Evolutionary conservation across 2,797 vertebrate species (phyloP), one percentile per base, ranked within the genome.

Genomic region (Pipistrellus pipistrellus): DNA sequence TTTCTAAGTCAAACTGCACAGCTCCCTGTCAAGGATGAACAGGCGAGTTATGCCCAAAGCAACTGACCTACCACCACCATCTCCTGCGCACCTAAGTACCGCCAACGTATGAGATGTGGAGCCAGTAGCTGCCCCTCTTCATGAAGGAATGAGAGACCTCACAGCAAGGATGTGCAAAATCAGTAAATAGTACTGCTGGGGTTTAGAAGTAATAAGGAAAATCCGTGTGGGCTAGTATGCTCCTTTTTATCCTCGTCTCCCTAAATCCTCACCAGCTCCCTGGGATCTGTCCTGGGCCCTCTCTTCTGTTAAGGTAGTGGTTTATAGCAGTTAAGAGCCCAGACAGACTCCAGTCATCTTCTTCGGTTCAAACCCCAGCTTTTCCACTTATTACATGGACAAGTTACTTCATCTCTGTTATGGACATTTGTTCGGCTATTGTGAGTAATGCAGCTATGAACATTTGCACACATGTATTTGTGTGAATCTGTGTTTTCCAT

Each of bases 21-120:
- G 38, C 32, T 44, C 48, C 30, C 46, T 38, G n/a, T 15, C 32
- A 41, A 9, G 30, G 9, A 30, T 25, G 20, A 53, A 57, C 8
- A 38, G 30, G 4, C 41, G 8, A 41, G 14, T 21, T 41, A 44
- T 27, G 15, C 3, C 64, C 59, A 72, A 62, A 82, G 32, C 57
- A 82, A 53, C 20, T 1, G 2, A 12, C 17, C 30, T 21, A 66
- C 3, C 21, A 3, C 51, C 30, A 41, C 3, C 57, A 0, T 30
- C 57, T 17, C 83, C 41, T 25, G 27, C n/a, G 51, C 18, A 4
- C 62, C 46, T 53, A 5, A 2, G 17, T 38, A 2, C 1, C 4
- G 32, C 7, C 8, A 9, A 3, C 1, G 0, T 0, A 2, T 11
- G 18, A 44, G 13, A 38, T 6, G 0, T 0, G 13, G 20, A 77